Percentiles rank a stretch among this genome's conserved stretches.
phyloP scores from a whole-genome alignment of 2,888 invertebrate genomes.

The Palloptera scutellata region DNA sequence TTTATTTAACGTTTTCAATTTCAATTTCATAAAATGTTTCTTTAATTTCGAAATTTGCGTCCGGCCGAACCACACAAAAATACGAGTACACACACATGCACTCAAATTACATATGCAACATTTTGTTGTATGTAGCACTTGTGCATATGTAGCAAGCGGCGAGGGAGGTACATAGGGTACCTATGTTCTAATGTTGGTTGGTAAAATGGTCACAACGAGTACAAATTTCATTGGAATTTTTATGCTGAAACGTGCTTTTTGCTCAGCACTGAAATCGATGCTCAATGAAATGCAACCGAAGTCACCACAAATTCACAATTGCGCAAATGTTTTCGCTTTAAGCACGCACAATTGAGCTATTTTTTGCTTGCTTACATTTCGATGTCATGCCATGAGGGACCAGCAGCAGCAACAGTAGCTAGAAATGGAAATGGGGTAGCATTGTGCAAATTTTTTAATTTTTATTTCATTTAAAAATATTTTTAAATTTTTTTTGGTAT shows the following conservation, averaged over 20 bases:
- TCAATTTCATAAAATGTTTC: no score
- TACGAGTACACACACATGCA: not conserved
- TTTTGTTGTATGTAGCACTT: no score
- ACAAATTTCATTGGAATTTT: slow-evolving; percentile 24
- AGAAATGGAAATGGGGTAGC: no score
- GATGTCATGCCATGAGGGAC: no score
- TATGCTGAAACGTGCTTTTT: slow-evolving; percentile 27
- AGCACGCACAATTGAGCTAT: slow-evolving; percentile 35
- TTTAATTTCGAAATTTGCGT: no score
- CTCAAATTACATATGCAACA: not conserved
- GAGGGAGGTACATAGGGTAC: not conserved
- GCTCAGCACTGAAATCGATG: slow-evolving; percentile 6
- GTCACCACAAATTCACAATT: slow-evolving; percentile 7
- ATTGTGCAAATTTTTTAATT: no score
- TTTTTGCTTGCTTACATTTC: slow-evolving; percentile 6
- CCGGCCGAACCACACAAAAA: not conserved
- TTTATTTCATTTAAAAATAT: no score
- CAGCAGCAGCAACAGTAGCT: no score
- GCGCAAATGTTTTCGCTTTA: slow-evolving; percentile 23
- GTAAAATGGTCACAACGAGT: not conserved
- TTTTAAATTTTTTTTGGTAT: no score
- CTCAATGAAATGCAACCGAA: slow-evolving; percentile 14
- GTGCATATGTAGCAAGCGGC: not conserved
- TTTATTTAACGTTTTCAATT: no score
- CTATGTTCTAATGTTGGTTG: no score